Evolutionary conservation across 2,797 vertebrate species (phyloP), one percentile per base, ranked within the genome.

Genomic region (Mallotus villosus): DNA sequence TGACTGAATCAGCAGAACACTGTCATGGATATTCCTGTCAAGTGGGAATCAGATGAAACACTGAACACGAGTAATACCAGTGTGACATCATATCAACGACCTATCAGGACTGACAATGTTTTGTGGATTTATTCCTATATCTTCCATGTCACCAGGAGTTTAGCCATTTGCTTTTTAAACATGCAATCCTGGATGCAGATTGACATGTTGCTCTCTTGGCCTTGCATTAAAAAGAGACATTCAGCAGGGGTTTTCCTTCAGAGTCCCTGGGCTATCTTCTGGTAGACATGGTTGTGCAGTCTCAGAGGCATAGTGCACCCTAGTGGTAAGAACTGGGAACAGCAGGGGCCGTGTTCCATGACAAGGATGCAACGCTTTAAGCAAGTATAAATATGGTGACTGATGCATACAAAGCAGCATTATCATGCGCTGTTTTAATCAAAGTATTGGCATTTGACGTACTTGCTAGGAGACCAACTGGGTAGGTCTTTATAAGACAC

Each of bases 281-380:
- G 32, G 32, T 34, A 34, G 3, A 34, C 32, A 8, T 53, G n/a
- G 60, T 17, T 53, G 27, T 41, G 49, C 29, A 59, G 21, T 19
- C 25, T 67, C 53, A 67, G 29, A 24, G 58, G 37, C 61, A 11
- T 14, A 32, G 66, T n/a, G 70, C 80, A 1, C 65, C 71, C 83
- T 70, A 29, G 37, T 73, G 85, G 76, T 60, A 0, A 64, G 9
- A 22, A 7, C 8, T 1, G 2, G 59, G 25, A 77, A 82, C 1
- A 68, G 61, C 76, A 61, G 59, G 27, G 22, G 25, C 49, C 29
- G 22, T 49, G 51, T 29, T 17, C 55, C 29, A 27, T 3, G 14
- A 58, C 25, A 51, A 70, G n/a, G 22, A 41, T 41, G 11, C 21
- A 65, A 49, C 27, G 21, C 7, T 3, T 63, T 8, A 3, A 9